Percentiles rank a stretch among this genome's conserved stretches.
Conservation (phyloP, 2,888 invertebrate genomes). For the Hybos culiciformis region DNA sequence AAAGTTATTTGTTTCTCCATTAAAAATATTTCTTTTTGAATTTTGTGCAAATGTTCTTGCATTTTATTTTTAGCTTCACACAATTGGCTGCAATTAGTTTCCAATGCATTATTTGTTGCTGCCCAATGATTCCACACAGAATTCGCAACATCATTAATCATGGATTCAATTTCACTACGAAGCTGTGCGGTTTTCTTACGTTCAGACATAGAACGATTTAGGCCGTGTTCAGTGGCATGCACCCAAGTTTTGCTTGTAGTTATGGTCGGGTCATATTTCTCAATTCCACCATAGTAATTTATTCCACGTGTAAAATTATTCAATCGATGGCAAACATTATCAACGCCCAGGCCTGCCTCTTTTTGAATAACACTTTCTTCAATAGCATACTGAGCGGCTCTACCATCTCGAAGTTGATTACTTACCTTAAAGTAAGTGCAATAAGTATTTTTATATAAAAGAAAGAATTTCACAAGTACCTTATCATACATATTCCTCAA, state of each 20-base stretch:
- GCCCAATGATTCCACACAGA: conserved; percentile 75
- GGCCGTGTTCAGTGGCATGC: conserved; percentile 42
- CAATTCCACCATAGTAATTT: conserved; percentile 68
- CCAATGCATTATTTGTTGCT: conserved; percentile 59
- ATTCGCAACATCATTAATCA: conserved; percentile 56
- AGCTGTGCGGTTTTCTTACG: conserved; percentile 58
- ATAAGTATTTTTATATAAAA: too few relatives aligned
- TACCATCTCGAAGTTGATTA: conserved; percentile 50
- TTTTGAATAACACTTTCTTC: conserved; percentile 75
- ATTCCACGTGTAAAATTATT: conserved; percentile 60
- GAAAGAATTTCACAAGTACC: conserved; percentile 29
- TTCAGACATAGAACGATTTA: conserved; percentile 38
- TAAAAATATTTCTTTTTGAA: conserved; percentile 77
- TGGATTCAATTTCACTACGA: conserved; percentile 55
- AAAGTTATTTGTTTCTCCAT: conserved; percentile 76
- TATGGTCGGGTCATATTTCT: conserved; percentile 64
- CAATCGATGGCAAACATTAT: conserved; percentile 64
- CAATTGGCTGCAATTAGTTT: conserved; percentile 52
- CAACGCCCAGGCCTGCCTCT: conserved; percentile 65
- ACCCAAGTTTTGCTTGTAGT: conserved; percentile 65
- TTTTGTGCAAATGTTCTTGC: conserved; percentile 35
- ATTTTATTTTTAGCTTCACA: conserved; percentile 66
- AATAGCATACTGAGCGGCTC: conserved; percentile 65
- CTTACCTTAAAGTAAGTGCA: conserved; percentile 35
- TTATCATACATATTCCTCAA: conserved; percentile 55